Percentiles rank a stretch among this genome's conserved stretches.
Evolutionary conservation across 2,113 vertebrate species (phyloP).

Genomic region (Charina bottae): DNA sequence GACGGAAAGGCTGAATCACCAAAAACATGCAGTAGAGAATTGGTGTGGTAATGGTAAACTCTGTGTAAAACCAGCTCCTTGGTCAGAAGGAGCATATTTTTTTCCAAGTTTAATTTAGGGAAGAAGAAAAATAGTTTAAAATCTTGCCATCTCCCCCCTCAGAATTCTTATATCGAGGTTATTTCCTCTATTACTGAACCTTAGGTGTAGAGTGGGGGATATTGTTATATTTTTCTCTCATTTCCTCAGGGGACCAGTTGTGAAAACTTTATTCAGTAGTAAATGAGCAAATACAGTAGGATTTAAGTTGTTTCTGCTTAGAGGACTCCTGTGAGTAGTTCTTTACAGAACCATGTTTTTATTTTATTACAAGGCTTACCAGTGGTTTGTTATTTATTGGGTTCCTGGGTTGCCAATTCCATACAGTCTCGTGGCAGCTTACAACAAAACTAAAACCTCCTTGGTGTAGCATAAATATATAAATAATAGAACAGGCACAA

Average conservation of each 20-base stretch:
- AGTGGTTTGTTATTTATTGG: background rate
- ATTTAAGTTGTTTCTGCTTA: background rate
- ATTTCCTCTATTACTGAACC: background rate
- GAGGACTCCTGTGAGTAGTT: background rate
- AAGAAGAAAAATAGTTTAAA: background rate
- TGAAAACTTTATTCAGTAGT: background rate
- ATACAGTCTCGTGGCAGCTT: background rate
- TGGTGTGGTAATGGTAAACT: background rate
- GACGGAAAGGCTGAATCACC: background rate
- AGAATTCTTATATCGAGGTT: background rate
- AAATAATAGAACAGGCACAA: background rate
- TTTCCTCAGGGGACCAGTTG: background rate
- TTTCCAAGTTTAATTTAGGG: background rate
- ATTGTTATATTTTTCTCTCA: background rate
- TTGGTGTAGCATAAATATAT: background rate
- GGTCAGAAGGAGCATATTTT: background rate
- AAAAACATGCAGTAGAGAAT: background rate
- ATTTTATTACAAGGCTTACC: background rate
- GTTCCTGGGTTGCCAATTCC: background rate
- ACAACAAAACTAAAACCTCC: background rate
- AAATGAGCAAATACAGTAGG: background rate
- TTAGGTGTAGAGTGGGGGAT: background rate
- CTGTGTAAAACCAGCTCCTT: background rate
- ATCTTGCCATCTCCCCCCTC: background rate
- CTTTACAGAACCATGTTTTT: background rate